These are phyloP conservation scores for Nymphalis urticae DNA, from an alignment of 2,888 invertebrate genomes.

Conservation along the genomic window DNA sequence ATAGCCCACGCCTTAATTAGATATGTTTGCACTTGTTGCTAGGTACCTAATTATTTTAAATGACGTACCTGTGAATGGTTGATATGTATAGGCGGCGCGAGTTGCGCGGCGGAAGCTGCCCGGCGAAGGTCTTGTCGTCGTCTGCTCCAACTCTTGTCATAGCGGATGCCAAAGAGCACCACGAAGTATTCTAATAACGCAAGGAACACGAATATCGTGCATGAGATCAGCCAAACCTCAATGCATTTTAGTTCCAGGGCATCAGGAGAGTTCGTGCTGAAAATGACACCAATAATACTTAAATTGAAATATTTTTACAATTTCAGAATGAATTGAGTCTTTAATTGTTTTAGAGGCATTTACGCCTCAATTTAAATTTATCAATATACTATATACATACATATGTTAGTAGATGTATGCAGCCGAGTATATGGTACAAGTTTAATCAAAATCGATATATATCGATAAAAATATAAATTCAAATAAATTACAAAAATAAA, in stretches of 20 bases:
- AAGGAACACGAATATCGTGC: slow-evolving; percentile 84
- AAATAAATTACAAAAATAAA: too few species aligned
- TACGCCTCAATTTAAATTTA: too few species aligned
- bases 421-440: too few species aligned
- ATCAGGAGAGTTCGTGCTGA: slow-evolving; percentile 84
- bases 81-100: slow-evolving; percentile 69
- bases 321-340: too few species aligned
- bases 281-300: not conserved
- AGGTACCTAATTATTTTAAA: too few species aligned
- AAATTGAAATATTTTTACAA: slow-evolving; percentile 5
- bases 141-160: slow-evolving; percentile 84
- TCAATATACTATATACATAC: too few species aligned
- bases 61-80: slow-evolving; percentile 69
- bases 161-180: slow-evolving; percentile 84
- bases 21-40: too few species aligned
- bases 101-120: slow-evolving; percentile 71
- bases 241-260: slow-evolving; percentile 84
- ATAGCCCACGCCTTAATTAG: too few species aligned
- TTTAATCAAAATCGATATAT: too few species aligned
- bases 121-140: slow-evolving; percentile 69
- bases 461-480: too few species aligned
- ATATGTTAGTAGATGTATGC: too few species aligned
- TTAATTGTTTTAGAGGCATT: too few species aligned
- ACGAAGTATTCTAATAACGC: slow-evolving; percentile 84
- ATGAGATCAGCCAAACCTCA: slow-evolving; percentile 85